A percentile compares a stretch with the other conserved stretches of the same genome.
Evolutionary conservation across 2,888 invertebrate genomes (phyloP).

Genomic region (Dasysyrphus albostriatus): DNA sequence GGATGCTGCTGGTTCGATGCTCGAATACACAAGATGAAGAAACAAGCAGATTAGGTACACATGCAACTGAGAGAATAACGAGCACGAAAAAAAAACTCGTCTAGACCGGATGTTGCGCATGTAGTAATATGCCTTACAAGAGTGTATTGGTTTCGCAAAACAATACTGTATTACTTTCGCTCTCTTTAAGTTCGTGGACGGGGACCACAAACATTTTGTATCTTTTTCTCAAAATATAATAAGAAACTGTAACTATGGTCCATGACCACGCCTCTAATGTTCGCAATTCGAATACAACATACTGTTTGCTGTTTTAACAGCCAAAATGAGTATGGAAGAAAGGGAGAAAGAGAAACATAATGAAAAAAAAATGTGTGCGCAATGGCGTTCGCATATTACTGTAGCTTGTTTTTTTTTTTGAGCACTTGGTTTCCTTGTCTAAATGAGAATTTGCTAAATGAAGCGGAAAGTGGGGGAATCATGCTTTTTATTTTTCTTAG

Average conservation of each 20-base stretch:
- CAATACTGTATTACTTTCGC: conserved; percentile 63
- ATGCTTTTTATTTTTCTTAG: conserved; percentile 43
- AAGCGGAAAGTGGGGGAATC: conserved; percentile 73
- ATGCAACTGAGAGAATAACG: conserved; percentile 18
- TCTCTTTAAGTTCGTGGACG: conserved; percentile 52
- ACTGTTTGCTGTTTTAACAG: conserved; percentile 13
- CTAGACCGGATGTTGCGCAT: conserved; percentile 75
- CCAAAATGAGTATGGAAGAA: conserved; percentile 42
- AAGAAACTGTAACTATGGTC: conserved; percentile 33
- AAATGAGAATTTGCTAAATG: conserved; percentile 56
- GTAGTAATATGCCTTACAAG: conserved; percentile 24
- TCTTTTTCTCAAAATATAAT: conserved; percentile 47
- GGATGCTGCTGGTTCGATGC: conserved; percentile 3
- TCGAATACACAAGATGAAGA: conserved; percentile 53
- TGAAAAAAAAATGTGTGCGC: conserved; percentile 63
- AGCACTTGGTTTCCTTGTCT: conserved; percentile 26
- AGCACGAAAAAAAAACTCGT: conserved; percentile 47
- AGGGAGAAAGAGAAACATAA: conserved; percentile 24
- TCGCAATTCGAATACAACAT: conserved; percentile 34
- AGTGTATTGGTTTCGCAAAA: conserved; percentile 22
- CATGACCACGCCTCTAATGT: conserved; percentile 69
- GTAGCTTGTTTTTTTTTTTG: conserved; percentile 7
- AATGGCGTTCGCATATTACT: conserved; percentile 66
- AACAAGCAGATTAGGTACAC: neutral
- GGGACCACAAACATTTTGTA: conserved; percentile 41